Evolutionary conservation across 2,888 invertebrate species (phyloP).

Genomic region (Drosophila austrosaltans): DNA sequence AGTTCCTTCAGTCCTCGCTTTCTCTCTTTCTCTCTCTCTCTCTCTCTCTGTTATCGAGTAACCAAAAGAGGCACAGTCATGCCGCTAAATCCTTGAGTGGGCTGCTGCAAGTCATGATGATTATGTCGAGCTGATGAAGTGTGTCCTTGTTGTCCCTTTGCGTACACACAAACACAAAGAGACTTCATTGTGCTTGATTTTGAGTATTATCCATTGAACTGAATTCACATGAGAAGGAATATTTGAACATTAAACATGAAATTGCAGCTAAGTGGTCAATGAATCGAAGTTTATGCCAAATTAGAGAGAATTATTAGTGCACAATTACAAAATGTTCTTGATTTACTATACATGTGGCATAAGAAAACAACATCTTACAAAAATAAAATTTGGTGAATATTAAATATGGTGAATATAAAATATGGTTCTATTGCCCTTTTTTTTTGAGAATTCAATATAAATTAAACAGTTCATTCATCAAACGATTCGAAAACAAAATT

Average conservation of each 20-base stretch:
- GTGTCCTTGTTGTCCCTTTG: constrained; percentile 56
- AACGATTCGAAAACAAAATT: no score
- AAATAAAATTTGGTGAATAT: no score
- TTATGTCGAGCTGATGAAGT: constrained; percentile 77
- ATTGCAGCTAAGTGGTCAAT: neutral
- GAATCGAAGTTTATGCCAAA: neutral
- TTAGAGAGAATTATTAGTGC: neutral
- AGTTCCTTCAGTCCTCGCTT: neutral
- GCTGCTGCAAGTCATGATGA: constrained; percentile 69
- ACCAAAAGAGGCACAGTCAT: constrained; percentile 38
- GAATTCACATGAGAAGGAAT: constrained; percentile 4
- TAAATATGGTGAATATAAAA: no score
- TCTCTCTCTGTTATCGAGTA: neutral
- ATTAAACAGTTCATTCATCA: no score
- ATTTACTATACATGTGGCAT: neutral
- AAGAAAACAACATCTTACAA: no score
- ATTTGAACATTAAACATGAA: neutral
- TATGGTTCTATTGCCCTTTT: no score
- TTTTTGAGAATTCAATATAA: no score
- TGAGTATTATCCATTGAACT: constrained; percentile 9
- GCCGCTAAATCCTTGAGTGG: constrained; percentile 46
- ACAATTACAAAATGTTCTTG: neutral
- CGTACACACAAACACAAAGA: constrained; percentile 20
- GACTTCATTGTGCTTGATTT: constrained; percentile 12
- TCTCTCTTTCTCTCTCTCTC: neutral